Evolutionary conservation across 2,888 invertebrate genomes (phyloP).

Genomic region (Sipunculus nudus): DNA sequence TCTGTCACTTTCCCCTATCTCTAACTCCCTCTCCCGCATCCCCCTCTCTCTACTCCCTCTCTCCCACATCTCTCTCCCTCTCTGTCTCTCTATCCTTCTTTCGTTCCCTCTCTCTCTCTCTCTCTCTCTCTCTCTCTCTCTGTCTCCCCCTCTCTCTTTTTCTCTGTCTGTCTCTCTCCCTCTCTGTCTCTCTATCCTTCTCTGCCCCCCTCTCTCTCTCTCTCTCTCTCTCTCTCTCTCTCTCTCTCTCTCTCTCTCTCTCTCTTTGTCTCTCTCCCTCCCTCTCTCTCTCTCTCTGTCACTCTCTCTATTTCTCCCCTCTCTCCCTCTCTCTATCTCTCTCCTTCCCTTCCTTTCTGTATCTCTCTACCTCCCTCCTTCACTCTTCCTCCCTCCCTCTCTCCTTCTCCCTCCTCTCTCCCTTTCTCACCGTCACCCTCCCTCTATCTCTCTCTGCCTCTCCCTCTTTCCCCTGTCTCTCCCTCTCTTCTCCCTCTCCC

Average conservation of each 20-base stretch:
- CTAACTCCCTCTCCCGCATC: too few species aligned
- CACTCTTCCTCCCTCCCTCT: neutral
- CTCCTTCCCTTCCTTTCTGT: neutral
- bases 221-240: conserved; percentile 6
- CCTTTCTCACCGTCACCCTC: neutral
- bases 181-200: conserved; percentile 5
- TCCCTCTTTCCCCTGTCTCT: neutral
- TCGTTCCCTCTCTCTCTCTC: too few species aligned
- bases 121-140: too few species aligned
- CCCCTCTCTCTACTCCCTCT: too few species aligned
- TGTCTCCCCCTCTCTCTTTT: neutral
- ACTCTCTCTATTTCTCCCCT: neutral
- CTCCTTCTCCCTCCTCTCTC: neutral
- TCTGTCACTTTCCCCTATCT: too few species aligned
- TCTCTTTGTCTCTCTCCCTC: conserved; percentile 9
- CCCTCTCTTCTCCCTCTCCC: neutral
- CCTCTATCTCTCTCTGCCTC: neutral
- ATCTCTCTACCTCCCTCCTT: neutral
- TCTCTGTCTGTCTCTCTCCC: neutral
- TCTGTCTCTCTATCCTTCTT: too few species aligned
- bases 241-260: conserved; percentile 1
- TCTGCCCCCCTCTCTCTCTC: conserved; percentile 4
- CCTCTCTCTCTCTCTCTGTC: conserved; percentile 13
- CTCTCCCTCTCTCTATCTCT: conserved; percentile 3
- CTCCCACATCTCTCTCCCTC: too few species aligned